Base-by-base conservation (phyloP, 2,113 vertebrate species). In the Semicossyphus pulcher region DNA sequence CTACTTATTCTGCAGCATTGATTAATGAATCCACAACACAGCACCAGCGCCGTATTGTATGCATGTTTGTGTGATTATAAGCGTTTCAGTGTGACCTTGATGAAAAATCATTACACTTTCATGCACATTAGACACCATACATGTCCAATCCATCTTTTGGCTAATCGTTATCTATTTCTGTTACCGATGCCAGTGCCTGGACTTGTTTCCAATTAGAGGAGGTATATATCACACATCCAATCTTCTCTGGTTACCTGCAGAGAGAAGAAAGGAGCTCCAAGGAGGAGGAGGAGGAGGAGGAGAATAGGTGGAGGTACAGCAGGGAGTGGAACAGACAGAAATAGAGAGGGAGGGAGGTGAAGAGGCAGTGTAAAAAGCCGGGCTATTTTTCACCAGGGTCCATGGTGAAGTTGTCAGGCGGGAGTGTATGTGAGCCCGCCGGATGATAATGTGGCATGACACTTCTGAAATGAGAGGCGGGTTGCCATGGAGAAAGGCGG, bases 371-470 rank as follows among this genome's bases (percentile, higher is more conserved):
- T 71, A 73, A 77, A 61, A 87, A 80, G 45, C 63, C 45, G 31
- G 42, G 66, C 69, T 86, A 85, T 88, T 88, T 94, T 94, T 95
- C 95, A 93, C 94, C 94, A 93, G 95, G 95, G 83, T 85, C 94
- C 95, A 93, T 62, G 93, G 94, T 95, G 95, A 95, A 96, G 95
- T 97, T 97, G 96, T 98, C 96, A 97, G 95, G 94, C 92, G 69
- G 66, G 95, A 95, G 95, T 93, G 93, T 94, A 94, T 95, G 95
- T 95, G 96, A 97, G 96, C 94, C 93, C 88, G 94, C 92, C 85
- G 92, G 95, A 97, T 95, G 96, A 97, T 98, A 99, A 99, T 98
- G 96, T 96, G 95, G 93, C 96, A 96, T 98, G 97, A 98, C 97
- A 99, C 97, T 97, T 98, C 96, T 98, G 96, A 99, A 99, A 99